A percentile compares a stretch with the other conserved stretches of the same genome.
Evolutionary conservation across 2,113 vertebrate species (phyloP).

Genomic region (Petrocephalus zakoni): DNA sequence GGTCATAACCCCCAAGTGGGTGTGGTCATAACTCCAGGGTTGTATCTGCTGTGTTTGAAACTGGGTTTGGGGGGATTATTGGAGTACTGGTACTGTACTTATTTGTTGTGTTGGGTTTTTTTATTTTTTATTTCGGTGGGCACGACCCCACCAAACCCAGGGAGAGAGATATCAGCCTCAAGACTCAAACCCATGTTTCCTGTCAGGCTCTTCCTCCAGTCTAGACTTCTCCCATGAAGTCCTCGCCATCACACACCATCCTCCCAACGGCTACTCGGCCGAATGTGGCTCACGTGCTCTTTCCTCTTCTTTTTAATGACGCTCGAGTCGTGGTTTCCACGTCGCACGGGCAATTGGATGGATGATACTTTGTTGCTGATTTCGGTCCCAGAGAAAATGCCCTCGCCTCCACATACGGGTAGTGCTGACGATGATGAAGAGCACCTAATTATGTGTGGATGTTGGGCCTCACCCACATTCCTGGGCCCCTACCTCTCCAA

Average conservation of each 20-base stretch:
- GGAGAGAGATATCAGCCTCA: background rate
- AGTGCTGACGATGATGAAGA: background rate
- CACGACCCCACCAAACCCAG: background rate
- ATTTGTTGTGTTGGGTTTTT: background rate
- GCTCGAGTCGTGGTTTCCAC: background rate
- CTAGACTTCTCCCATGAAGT: background rate
- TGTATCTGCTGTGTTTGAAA: background rate
- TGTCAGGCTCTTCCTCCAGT: background rate
- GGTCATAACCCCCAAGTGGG: background rate
- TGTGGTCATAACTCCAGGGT: background rate
- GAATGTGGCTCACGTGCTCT: background rate
- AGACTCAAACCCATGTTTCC: background rate
- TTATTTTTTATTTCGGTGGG: background rate
- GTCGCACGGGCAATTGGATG: background rate
- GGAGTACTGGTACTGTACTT: background rate
- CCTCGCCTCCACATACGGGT: background rate
- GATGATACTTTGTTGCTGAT: background rate
- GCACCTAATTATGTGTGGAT: background rate
- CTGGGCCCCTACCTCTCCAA: background rate
- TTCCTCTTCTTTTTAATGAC: background rate
- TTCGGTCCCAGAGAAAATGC: background rate
- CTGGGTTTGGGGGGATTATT: background rate
- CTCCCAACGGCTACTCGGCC: background rate
- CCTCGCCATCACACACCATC: background rate
- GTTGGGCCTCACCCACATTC: background rate